phyloP scores from a whole-genome alignment of 2,888 invertebrate genomes.

The Cantharis rustica region DNA sequence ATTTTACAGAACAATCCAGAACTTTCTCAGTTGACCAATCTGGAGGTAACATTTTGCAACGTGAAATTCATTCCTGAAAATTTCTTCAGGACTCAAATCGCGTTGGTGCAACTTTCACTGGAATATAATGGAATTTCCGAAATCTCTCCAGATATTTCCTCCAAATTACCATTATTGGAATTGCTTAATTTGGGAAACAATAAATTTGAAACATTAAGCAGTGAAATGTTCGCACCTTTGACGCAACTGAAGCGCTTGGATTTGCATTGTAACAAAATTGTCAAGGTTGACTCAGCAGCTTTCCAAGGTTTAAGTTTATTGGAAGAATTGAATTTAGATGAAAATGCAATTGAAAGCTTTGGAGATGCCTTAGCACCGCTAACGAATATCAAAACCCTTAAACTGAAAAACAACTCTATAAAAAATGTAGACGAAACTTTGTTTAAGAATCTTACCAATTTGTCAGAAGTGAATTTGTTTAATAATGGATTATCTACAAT shows the following conservation, averaged over 20 bases:
- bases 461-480: background rate
- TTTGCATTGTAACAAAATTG: background rate
- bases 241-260: background rate
- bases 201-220: background rate
- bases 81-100: background rate
- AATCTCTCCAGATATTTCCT: background rate
- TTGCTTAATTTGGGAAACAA: background rate
- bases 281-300: background rate
- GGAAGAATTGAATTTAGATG: background rate
- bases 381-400: background rate
- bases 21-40: background rate
- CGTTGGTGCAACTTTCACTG: background rate
- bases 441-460: background rate
- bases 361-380: background rate
- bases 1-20: background rate
- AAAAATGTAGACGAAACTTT: background rate
- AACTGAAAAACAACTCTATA: background rate
- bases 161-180: background rate
- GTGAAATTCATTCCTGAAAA: background rate
- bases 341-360: background rate
- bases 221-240: background rate
- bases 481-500: background rate
- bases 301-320: background rate
- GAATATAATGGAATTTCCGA: background rate
- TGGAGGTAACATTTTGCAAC: background rate